Base-by-base conservation (phyloP, 2,797 vertebrate species). In the Manis crassicaudata region DNA sequence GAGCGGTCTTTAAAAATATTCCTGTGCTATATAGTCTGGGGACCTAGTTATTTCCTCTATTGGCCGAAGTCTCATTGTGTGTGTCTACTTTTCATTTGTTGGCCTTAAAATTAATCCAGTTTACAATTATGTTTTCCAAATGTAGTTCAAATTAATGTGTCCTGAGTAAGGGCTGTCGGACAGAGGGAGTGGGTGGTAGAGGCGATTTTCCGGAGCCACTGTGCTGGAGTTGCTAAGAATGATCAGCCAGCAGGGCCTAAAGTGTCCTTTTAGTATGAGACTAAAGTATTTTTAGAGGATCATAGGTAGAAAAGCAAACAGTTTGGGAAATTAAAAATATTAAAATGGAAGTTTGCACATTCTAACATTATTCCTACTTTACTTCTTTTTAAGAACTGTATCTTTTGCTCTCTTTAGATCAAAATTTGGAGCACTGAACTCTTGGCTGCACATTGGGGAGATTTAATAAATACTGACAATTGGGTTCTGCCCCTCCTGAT, bases 241-340 rank as follows among this genome's bases (percentile, higher is more conserved):
- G 18, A 76, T 70, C 32, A 75, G 18, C 65, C 18, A 82, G 56
- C 6, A 62, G 23, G 35, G 23, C 50, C 23, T 23, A 40, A 62
- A 23, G 40, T 75, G 54, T 86, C 14, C 56, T 50, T 25, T 65
- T 67, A 79, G 10, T 50, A 43, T 79, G 43, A 1, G 12, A 43
- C 56, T 20, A 23, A 88, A 80, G 6, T 80, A 25, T 29, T 88
- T 94, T 54, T 65, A 82, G 40, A 76, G 40, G 17, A 46, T 92
- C 35, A 94, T 88, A 92, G n/a, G 32, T 81, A 6, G 20, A 46
- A 96, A 85, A 83, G n/a, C 56, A 68, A 65, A 73, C 82, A 18
- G 87, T n/a, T n/a, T 23, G 17, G 7, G n/a, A 63, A 86, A 84
- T 56, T 56, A 75, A 79, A 89, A 86, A 77, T 52, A 35, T n/a